phyloP scores from a whole-genome alignment of 2,113 vertebrate genomes.

The Passer domesticus region DNA sequence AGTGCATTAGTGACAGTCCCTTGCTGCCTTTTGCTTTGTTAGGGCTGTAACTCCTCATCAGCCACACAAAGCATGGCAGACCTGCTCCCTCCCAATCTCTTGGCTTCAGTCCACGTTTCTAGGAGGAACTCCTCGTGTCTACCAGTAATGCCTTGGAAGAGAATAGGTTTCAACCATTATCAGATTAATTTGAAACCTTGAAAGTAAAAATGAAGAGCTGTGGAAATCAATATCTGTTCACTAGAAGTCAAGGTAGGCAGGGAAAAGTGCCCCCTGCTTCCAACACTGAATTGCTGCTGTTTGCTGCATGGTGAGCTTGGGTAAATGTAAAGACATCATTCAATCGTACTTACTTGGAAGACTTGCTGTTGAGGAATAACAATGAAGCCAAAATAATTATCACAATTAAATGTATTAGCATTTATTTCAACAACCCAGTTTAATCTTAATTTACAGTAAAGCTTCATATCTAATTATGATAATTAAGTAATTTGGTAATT shows the following conservation, averaged over 20 bases:
- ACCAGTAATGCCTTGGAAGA: neutral
- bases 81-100: neutral
- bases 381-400: constrained; percentile 45
- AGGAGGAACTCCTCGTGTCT: neutral
- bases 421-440: constrained; percentile 37
- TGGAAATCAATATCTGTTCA: neutral
- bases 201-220: neutral
- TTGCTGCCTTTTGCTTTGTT: neutral
- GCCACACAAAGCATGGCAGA: neutral
- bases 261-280: neutral
- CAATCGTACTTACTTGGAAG: neutral
- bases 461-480: constrained; percentile 29
- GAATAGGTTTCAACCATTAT: neutral
- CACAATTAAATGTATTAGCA: constrained; percentile 44
- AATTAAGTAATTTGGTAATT: constrained; percentile 52
- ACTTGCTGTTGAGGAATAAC: constrained; percentile 20
- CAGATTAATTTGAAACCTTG: neutral
- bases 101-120: neutral
- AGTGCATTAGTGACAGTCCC: neutral
- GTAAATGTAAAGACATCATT: neutral
- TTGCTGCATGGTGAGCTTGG: neutral
- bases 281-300: neutral
- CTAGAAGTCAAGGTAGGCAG: neutral
- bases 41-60: neutral
- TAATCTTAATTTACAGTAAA: constrained; percentile 36